Percentiles rank a stretch among this genome's conserved stretches.
Conservation (phyloP, 2,113 vertebrate genomes). For the Neolamprologus toae region DNA sequence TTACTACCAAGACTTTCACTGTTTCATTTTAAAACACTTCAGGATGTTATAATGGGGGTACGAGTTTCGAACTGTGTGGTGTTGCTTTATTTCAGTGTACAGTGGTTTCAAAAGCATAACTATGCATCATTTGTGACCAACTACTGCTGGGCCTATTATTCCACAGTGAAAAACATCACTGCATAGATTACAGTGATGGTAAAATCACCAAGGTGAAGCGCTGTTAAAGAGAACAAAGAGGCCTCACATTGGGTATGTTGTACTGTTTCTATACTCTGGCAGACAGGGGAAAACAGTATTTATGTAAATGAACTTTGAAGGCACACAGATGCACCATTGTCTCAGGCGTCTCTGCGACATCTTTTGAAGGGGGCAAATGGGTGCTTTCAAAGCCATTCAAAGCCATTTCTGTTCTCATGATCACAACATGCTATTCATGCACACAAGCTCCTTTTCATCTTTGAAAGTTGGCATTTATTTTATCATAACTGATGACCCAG, state of each 20-base stretch:
- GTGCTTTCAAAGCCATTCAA: slow-evolving; percentile 15
- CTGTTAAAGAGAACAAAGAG: neutral
- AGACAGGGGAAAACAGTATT: neutral
- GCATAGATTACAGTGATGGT: neutral
- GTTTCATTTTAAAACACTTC: neutral
- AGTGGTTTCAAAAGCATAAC: neutral
- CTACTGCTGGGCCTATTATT: neutral
- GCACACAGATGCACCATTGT: slow-evolving; percentile 16
- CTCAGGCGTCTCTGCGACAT: slow-evolving; percentile 20
- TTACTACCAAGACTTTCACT: neutral
- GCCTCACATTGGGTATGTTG: neutral
- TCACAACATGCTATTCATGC: slow-evolving; percentile 33
- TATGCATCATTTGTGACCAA: neutral
- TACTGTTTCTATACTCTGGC: neutral
- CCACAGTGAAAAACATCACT: neutral
- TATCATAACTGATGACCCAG: neutral
- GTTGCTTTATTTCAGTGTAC: neutral
- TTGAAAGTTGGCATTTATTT: neutral
- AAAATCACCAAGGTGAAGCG: slow-evolving; percentile 6
- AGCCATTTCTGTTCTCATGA: neutral
- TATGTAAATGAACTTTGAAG: slow-evolving; percentile 51
- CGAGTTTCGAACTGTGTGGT: neutral
- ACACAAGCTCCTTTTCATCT: slow-evolving; percentile 9
- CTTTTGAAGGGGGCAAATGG: slow-evolving; percentile 22
- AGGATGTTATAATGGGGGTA: neutral